Base-by-base conservation (phyloP, 2,797 vertebrate genomes). In the Margarornis squamiger region DNA sequence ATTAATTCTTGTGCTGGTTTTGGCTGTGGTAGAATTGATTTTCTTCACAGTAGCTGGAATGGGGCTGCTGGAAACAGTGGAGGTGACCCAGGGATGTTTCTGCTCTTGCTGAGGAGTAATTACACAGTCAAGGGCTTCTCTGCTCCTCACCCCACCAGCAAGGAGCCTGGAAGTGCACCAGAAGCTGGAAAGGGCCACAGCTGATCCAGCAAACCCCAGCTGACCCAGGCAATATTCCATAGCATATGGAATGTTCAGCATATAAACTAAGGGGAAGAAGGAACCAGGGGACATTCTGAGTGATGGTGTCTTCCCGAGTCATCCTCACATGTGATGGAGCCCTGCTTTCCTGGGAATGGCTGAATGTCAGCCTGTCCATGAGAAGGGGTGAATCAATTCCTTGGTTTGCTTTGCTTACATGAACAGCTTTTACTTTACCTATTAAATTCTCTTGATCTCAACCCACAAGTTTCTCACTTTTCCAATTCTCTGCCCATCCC, bases 1-100 rank as follows among this genome's bases (percentile, higher is more conserved):
- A 19, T 0, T 0, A 0, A 0, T 22, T 61, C 27, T 10, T 32
- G 2, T 11, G 29, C 61, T 68, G 68, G 32, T 36, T 75, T 39
- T 45, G 57, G 7, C 38, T 57, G 29, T 38, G 10, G 9, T 20
- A 32, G 63, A 32, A 11, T 11, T 39, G 10, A 21, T 58, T 46
- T 10, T 52, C 58, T 29, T 61, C 34, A 43, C 8, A 41, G 58
- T 9, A 22, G 30, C n/a, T 84, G 14, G 1, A 14, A 2, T 5
- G 43, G 30, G 48, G 38, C n/a, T 58, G 43, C 55, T 70, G 63
- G 20, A 18, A 63, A 7, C 14, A 17, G 10, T 16, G 17, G 39
- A 62, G 34, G 12, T 15, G 27, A 58, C 23, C n/a, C 51, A n/a
- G 39, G 39, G 45, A 22, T 7, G 2, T 9, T 34, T n/a, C 34